Conservation (phyloP, 2,797 vertebrate genomes). For the Borostomias antarcticus region DNA sequence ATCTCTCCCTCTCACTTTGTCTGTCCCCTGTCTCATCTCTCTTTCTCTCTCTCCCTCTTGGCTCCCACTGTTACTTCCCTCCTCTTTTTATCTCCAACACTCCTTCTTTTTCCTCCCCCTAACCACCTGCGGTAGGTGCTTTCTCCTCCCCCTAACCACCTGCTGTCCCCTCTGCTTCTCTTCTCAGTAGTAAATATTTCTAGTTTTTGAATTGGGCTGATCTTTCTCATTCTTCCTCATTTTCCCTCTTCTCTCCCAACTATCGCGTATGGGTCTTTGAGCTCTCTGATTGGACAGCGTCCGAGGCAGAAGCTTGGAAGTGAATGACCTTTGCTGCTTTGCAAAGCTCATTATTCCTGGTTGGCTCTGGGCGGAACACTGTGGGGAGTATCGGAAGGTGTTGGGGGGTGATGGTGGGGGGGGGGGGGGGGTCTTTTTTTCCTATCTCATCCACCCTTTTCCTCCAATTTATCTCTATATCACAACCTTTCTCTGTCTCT, state of each 20-base stretch:
- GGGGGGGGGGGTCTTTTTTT: conserved; percentile 31
- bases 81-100: not conserved
- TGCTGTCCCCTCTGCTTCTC: conserved; percentile 12
- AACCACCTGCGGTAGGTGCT: too few species aligned
- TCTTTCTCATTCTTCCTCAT: conserved; percentile 4
- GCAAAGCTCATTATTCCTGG: conserved; percentile 78
- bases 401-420: conserved; percentile 57
- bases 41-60: conserved; percentile 39
- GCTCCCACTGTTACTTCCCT: not conserved
- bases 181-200: conserved; percentile 58
- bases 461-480: conserved; percentile 14
- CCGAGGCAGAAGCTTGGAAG: conserved; percentile 59
- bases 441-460: conserved; percentile 5
- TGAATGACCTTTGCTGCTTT: conserved; percentile 76
- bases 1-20: conserved; percentile 43
- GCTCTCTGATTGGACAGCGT: conserved; percentile 54
- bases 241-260: conserved; percentile 33
- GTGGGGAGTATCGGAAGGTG: conserved; percentile 55
- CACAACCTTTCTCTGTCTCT: conserved; percentile 7
- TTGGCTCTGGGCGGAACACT: conserved; percentile 58
- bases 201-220: conserved; percentile 46
- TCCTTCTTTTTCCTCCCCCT: too few species aligned
- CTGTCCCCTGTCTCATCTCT: conserved; percentile 32
- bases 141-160: not conserved
- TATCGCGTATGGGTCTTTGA: conserved; percentile 58